Conservation (phyloP, 2,888 invertebrate genomes). For the Pyrocoelia pectoralis region DNA sequence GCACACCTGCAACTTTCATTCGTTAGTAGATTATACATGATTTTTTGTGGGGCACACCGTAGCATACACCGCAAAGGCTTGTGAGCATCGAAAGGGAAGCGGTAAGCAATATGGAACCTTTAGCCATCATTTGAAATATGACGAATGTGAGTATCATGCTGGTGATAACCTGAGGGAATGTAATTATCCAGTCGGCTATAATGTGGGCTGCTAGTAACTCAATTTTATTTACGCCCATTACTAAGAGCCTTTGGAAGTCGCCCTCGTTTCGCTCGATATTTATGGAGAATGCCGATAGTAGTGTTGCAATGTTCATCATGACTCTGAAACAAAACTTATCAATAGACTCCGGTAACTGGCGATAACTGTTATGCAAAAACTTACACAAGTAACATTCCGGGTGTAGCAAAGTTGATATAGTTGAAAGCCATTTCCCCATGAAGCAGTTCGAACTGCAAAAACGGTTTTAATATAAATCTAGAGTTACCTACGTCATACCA, state of each 20-base stretch:
- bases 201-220: constrained; percentile 27
- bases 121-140: constrained; percentile 77
- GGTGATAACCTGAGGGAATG: constrained; percentile 61
- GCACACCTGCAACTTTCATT: constrained; percentile 74
- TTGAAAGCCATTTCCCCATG: constrained; percentile 66
- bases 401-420: constrained; percentile 86
- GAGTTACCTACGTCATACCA: background rate
- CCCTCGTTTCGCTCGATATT: constrained; percentile 19
- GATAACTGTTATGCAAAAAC: background rate
- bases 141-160: constrained; percentile 82
- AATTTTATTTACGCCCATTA: background rate
- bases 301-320: too few relatives aligned
- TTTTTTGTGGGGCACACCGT: constrained; percentile 58
- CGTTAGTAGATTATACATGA: background rate
- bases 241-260: background rate
- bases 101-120: constrained; percentile 79
- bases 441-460: background rate
- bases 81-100: constrained; percentile 78
- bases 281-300: constrained; percentile 10
- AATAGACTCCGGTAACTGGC: too few relatives aligned
- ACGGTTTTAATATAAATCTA: background rate
- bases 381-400: constrained; percentile 5
- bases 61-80: constrained; percentile 93
- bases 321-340: too few relatives aligned
- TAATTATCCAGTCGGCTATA: background rate